Conservation (phyloP, 2,797 vertebrate genomes). For the Muscicapa striata region DNA sequence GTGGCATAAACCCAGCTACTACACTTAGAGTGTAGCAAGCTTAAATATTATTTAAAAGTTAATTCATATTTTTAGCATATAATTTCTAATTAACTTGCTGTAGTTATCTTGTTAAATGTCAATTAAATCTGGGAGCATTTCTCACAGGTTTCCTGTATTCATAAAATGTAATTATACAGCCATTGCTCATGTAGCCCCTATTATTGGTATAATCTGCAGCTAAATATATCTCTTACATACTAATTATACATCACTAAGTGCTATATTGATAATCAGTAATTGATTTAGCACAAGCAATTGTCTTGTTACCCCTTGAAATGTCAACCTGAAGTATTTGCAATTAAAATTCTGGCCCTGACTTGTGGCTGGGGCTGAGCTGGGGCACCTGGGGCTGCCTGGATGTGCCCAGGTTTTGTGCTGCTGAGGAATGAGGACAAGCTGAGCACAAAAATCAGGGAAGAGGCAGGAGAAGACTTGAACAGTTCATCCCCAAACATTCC, state of each 20-base stretch:
- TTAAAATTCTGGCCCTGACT: neutral
- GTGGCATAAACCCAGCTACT: conserved; percentile 47
- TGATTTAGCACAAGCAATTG: conserved; percentile 71
- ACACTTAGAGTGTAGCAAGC: conserved; percentile 58
- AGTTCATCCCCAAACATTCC: neutral
- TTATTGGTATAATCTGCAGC: conserved; percentile 71
- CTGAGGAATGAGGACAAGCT: neutral
- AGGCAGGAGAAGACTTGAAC: neutral
- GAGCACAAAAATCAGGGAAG: neutral
- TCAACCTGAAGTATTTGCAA: neutral
- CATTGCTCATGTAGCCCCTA: conserved; percentile 72
- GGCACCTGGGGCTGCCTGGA: too few relatives aligned
- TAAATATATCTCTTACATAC: conserved; percentile 73
- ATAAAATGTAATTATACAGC: conserved; percentile 77
- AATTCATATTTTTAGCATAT: conserved; percentile 82
- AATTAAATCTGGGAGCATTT: conserved; percentile 78
- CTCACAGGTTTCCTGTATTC: conserved; percentile 80
- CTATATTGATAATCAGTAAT: conserved; percentile 77
- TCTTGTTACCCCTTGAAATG: conserved; percentile 14
- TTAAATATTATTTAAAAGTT: conserved; percentile 81
- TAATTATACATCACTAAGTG: conserved; percentile 69
- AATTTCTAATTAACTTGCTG: conserved; percentile 82
- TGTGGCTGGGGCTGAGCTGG: too few relatives aligned
- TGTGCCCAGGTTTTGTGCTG: neutral
- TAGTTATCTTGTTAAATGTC: conserved; percentile 84